Evolutionary conservation across 2,113 vertebrate species (phyloP), one percentile per base, ranked within the genome.

Genomic region (Echinops telfairi): DNA sequence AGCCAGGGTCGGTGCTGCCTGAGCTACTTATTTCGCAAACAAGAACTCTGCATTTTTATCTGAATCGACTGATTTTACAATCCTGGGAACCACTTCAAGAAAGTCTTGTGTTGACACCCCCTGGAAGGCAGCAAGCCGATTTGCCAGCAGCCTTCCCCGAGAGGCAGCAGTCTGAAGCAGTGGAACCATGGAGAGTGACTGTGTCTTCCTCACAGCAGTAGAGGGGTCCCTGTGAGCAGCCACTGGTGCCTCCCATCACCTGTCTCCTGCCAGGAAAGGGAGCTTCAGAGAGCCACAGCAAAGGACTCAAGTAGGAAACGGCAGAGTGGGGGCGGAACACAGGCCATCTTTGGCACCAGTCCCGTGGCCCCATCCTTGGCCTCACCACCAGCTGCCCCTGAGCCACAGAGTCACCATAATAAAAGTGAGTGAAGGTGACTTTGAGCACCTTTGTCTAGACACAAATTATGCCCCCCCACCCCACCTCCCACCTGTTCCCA

Each of bases 11-110:
- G 11, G 8, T 15, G 57, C 20, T 43, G 53, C 31, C 40, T 53
- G 60, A 19, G 17, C n/a, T 43, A 75, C 77, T 80, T 7, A 29
- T 33, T 88, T 84, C 68, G 47, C 29, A 90, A 31, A 7, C 20
- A 25, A 33, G n/a, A 20, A 62, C 68, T 43, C 4, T 7, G 23
- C 17, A 38, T 79, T 47, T 88, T 78, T 58, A 77, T 8, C 5
- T 38, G 14, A 77, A 62, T 76, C n/a, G 76, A 15, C 22, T 68
- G 62, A 85, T 62, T 92, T 92, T 29, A 81, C 27, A 83, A 83
- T n/a, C 16, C 22, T 58, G 40, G 23, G 9, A 83, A 84, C 27
- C 83, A 29, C 9, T 64, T 27, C 36, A 38, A 40, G 40, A 75
- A 27, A 53, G n/a, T 29, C 47, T 73, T 86, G 40, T 57, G n/a